Percentiles rank a stretch among this genome's conserved stretches.
These are phyloP conservation scores for Leptopilina clavipes DNA, from an alignment of 1,140 invertebrate species.

Conservation along the genomic window DNA sequence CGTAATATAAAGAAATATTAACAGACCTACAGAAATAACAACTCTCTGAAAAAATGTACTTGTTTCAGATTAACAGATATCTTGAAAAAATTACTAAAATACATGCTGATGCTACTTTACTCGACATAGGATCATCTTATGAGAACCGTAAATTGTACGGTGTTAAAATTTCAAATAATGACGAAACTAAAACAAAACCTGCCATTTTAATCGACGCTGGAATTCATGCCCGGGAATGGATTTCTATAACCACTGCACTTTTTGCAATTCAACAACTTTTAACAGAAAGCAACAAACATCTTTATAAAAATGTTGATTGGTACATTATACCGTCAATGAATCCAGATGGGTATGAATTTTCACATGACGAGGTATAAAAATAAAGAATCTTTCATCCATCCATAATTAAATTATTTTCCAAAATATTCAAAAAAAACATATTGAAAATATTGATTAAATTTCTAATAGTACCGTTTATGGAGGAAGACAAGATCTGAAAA, in stretches of 20 bases:
- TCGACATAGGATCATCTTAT: slow-evolving; percentile 63
- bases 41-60: no score
- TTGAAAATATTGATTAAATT: background rate
- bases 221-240: slow-evolving; percentile 82
- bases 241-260: slow-evolving; percentile 77
- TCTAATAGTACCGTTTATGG: slow-evolving; percentile 60
- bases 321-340: slow-evolving; percentile 83
- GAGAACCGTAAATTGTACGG: slow-evolving; percentile 67
- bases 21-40: no score
- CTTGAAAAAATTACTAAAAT: slow-evolving; percentile 65
- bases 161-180: slow-evolving; percentile 61
- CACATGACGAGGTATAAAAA: slow-evolving; percentile 76
- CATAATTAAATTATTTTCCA: no score
- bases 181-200: slow-evolving; percentile 49
- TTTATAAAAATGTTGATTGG: slow-evolving; percentile 77
- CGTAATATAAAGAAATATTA: background rate
- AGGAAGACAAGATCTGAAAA: background rate
- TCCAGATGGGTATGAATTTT: slow-evolving; percentile 83
- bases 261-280: slow-evolving; percentile 79
- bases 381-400: no score
- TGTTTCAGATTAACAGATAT: slow-evolving; percentile 70
- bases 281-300: slow-evolving; percentile 62
- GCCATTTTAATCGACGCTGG: slow-evolving; percentile 74
- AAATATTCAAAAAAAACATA: background rate
- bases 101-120: slow-evolving; percentile 70